Base-by-base conservation (phyloP, 2,888 invertebrate genomes). In the Oscheius sp. region DNA sequence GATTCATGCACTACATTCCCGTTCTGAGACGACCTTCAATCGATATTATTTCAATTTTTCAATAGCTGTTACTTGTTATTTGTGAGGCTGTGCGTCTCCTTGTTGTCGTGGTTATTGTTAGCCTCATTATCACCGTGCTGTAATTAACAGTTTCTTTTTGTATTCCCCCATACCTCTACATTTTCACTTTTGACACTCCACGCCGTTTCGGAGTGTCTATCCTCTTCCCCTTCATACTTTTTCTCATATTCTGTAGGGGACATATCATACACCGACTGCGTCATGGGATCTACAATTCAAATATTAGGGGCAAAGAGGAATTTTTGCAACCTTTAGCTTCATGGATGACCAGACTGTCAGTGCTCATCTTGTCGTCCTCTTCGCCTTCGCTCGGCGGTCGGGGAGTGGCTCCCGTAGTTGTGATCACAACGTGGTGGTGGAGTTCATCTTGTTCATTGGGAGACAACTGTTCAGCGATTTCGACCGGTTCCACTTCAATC, bases 331-430 rank as follows among this genome's bases (percentile, higher is more conserved):
- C 52, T 25, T 66, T n/a, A 3, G 9, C 29, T 12, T 76, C 75
- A 21, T 80, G 78, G 59, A 78, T 77, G 21, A 76, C 69, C 53
- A 80, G 49, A 7, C 77, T 77, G 29, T 80, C 78, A 0, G 78
- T 77, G 41, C 74, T 76, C 41, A 74, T 75, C 52, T 77, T 78
- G 43, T 76, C 76, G 35, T 52, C 59, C 9, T 69, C 69, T n/a
- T 70, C 70, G 13, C n/a, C 43, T 5, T 52, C 66, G 29, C 66
- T 66, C 18, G 66, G 66, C n/a, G 49, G 66, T 29, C 66, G 49
- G 3, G 66, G 66, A 27, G 66, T 66, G 16, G 66, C n/a, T 16
- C 66, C 66, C 2, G 66, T 66, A 13, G 66, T 66, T 16, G 66
- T 66, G 52, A 66, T 66, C 2, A 29, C 29, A 7, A 66, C 66